phyloP scores from a whole-genome alignment of 2,888 invertebrate species.

The Sylvicola cinctus region DNA sequence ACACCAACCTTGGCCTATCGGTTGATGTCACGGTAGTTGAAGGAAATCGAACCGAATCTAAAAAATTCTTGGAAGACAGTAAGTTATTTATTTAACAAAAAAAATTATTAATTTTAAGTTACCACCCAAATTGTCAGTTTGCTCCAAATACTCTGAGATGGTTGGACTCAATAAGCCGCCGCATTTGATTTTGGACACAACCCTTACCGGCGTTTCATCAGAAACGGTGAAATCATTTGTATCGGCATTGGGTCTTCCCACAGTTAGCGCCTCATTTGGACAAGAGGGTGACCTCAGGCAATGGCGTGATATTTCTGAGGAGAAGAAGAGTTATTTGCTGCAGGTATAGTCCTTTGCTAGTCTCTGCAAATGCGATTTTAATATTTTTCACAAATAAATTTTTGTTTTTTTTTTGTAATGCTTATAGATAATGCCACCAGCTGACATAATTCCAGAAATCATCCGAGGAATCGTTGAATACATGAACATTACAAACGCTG shows the following conservation, averaged over 20 bases:
- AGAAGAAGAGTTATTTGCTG: slow-evolving; percentile 53
- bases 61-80: slow-evolving; percentile 47
- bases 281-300: slow-evolving; percentile 64
- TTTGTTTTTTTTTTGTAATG: background rate
- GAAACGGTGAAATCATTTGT: slow-evolving; percentile 74
- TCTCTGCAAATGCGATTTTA: slow-evolving; percentile 31
- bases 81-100: slow-evolving; percentile 15
- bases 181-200: slow-evolving; percentile 63
- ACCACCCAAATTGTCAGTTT: slow-evolving; percentile 39
- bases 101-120: slow-evolving; percentile 1
- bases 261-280: slow-evolving; percentile 68
- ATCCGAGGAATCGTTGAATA: slow-evolving; percentile 56
- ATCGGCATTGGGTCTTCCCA: slow-evolving; percentile 57
- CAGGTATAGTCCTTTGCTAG: too few species aligned
- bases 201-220: slow-evolving; percentile 58
- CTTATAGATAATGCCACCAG: slow-evolving; percentile 47
- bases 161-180: slow-evolving; percentile 42
- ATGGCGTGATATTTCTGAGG: slow-evolving; percentile 53
- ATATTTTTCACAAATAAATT: slow-evolving; percentile 10
- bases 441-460: slow-evolving; percentile 65
- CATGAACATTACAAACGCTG: slow-evolving; percentile 80
- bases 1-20: slow-evolving; percentile 39
- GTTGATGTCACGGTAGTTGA: slow-evolving; percentile 33
- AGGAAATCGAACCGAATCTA: slow-evolving; percentile 52
- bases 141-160: slow-evolving; percentile 47